Evolutionary conservation across 2,888 invertebrate genomes (phyloP), one percentile per base, ranked within the genome.

Genomic region (Tubiluchus corallicola): DNA sequence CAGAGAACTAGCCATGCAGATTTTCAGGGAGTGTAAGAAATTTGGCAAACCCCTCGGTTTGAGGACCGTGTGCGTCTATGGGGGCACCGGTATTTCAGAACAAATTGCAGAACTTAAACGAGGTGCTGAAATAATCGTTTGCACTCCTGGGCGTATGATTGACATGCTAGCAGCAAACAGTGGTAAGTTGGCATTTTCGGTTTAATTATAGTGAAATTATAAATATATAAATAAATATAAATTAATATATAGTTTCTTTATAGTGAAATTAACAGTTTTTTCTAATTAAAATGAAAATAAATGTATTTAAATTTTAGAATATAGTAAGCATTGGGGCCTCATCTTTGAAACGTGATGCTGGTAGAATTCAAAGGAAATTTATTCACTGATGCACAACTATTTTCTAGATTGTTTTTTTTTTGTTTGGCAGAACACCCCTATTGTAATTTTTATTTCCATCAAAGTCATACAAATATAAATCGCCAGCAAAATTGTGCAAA

Each of bases 131-230:
- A 87, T 99, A 53, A 88, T 99, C 53, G 96, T 99, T 0, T 98
- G 98, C 59, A 98, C 98, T 0, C 98, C 98, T 0, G 98, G 98
- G 0, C 74, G 98, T 41, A 98, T 98, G 98, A 99, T 99, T 49
- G 98, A 99, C 66, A 96, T 98, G 94, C 64, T 99, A 53, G 90
- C 96, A 0, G 98, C 96, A 0, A 99, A 99, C 64, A 87, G 83
- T 40, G 96, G 94, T 49, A 49, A 45, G 56, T 49, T 21, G 44
- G 43, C 21, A 17, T 46, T 5, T 55, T 51, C 52, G 44, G 51
- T 54, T 54, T 54, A 55, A 54, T 55, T 49, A 45, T 21, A n/a
- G 16, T 45, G 5, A 5, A 13, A 29, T 13, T 9, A 29, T 13
- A 41, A 41, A n/a, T 15, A 15, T 9, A 13, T 13, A 16, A 5